A percentile compares a stretch with the other conserved stretches of the same genome.
phyloP scores from a whole-genome alignment of 1,140 invertebrate genomes.

The Lordiphosa stackelbergi region DNA sequence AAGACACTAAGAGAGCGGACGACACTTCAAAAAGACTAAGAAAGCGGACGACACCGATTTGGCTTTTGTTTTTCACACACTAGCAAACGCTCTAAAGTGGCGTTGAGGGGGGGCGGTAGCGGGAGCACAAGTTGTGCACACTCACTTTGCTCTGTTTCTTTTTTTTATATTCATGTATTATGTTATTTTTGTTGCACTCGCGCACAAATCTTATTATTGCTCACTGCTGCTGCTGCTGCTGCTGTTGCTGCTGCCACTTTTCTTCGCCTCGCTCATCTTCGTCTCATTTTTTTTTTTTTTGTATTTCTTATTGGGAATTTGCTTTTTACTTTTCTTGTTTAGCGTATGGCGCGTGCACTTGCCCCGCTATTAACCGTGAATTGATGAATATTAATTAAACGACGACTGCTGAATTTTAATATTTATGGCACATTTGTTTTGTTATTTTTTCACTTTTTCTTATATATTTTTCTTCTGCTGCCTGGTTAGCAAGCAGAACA shows the following conservation, averaged over 20 bases:
- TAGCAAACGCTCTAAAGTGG: conserved; percentile 13
- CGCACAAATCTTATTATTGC: conserved; percentile 64
- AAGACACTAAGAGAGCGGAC: too few relatives aligned
- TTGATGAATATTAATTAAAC: background rate
- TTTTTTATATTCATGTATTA: conserved; percentile 33
- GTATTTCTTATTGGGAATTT: conserved; percentile 28
- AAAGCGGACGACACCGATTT: too few relatives aligned
- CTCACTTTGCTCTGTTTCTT: conserved; percentile 51
- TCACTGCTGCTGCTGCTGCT: conserved; percentile 56
- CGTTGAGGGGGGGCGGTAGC: conserved; percentile 22
- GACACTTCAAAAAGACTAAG: too few relatives aligned
- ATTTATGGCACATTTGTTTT: conserved; percentile 70
- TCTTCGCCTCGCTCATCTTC: conserved; percentile 62
- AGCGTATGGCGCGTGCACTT: conserved; percentile 20
- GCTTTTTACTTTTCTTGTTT: conserved; percentile 20
- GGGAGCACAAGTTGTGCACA: conserved; percentile 48
- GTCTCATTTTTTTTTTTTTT: conserved; percentile 30
- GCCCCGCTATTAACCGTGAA: conserved; percentile 28
- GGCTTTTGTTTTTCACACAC: conserved; percentile 59
- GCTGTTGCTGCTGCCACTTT: conserved; percentile 54
- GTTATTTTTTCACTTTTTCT: conserved; percentile 69
- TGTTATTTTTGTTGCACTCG: conserved; percentile 69
- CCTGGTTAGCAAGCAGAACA: background rate
- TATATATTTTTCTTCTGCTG: conserved; percentile 23
- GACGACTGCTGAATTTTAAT: conserved; percentile 48